Conservation (phyloP, 2,113 vertebrate species). For the Epinephelus fuscoguttatus region DNA sequence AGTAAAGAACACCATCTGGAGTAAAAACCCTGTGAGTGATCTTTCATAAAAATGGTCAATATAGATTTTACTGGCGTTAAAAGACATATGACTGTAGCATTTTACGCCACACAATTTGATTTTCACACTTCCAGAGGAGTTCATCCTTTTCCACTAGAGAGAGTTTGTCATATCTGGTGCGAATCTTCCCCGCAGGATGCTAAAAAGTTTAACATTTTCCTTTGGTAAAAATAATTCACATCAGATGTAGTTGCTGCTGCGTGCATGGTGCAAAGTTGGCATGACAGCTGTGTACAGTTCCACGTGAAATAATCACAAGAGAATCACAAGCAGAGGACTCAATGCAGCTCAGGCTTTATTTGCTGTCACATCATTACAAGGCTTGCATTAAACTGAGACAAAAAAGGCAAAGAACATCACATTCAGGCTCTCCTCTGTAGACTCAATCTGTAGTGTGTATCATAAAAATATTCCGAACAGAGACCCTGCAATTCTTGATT, state of each 20-base stretch:
- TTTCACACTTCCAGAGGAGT: neutral
- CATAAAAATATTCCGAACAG: neutral
- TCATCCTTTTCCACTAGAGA: neutral
- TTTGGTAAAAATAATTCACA: neutral
- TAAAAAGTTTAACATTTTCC: neutral
- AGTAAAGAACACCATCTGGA: neutral
- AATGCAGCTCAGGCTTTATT: slow-evolving; percentile 68
- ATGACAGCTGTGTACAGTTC: neutral
- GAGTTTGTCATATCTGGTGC: neutral
- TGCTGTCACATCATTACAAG: slow-evolving; percentile 47
- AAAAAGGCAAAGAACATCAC: slow-evolving; percentile 2
- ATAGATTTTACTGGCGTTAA: neutral
- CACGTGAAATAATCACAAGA: slow-evolving; percentile 55
- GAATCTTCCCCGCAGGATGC: neutral
- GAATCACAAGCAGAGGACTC: slow-evolving; percentile 28
- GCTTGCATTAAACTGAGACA: slow-evolving; percentile 37
- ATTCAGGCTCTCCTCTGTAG: neutral
- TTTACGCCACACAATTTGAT: neutral
- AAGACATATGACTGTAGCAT: neutral
- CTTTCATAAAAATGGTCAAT: neutral
- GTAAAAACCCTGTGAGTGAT: neutral
- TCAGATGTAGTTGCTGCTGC: neutral
- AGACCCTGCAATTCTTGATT: neutral
- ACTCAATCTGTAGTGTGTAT: neutral
- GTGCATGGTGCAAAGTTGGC: neutral